Evolutionary conservation across 1,140 invertebrate species (phyloP), one percentile per base, ranked within the genome.

Genomic region (Scaptodrosophila lebanonensis): DNA sequence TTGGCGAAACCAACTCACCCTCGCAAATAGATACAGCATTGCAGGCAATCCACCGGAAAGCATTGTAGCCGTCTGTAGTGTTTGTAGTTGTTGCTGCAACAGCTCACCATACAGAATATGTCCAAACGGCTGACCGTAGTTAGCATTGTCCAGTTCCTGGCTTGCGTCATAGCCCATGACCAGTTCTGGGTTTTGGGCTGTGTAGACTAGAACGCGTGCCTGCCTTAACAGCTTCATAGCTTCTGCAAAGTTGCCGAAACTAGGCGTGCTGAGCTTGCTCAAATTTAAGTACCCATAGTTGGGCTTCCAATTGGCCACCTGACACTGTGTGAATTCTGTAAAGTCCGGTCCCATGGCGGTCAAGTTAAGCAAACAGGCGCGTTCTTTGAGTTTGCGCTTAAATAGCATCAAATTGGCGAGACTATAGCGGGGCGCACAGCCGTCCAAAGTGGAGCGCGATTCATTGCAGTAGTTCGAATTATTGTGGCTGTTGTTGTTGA

Each of bases 291-390:
- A 72, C 0, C 85, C 85, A 32, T 69, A 86, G 59, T 86, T 86
- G 1, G 85, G 85, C 25, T 77, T 84, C 73, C 75, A 77, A 27
- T 85, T 83, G 15, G 75, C 79, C 36, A 86, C 71, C 38, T 86
- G 84, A 16, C 85, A 86, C 40, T 76, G 70, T 0, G 83, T 85
- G 12, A 86, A 72, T 33, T 85, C 85, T 1, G 65, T 77, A 17
- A 82, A 86, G 25, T 87, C 85, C 3, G 85, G 85, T 0, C 85
- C 85, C 72, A 87, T 83, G 5, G 84, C 67, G 0, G 83, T 86
- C 2, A 87, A 29, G 40, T 86, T 84, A 3, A 83, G 38, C 52
- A 87, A 61, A 0, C 68, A 38, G 18, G 56, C 30, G 13, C 56
- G 72, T 2, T 70, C 65, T 0, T 30, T 3, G 0, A 87, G 35